Percentiles rank a stretch among this genome's conserved stretches.
phyloP scores from a whole-genome alignment of 2,113 vertebrate species.

The Scolopax mira region DNA sequence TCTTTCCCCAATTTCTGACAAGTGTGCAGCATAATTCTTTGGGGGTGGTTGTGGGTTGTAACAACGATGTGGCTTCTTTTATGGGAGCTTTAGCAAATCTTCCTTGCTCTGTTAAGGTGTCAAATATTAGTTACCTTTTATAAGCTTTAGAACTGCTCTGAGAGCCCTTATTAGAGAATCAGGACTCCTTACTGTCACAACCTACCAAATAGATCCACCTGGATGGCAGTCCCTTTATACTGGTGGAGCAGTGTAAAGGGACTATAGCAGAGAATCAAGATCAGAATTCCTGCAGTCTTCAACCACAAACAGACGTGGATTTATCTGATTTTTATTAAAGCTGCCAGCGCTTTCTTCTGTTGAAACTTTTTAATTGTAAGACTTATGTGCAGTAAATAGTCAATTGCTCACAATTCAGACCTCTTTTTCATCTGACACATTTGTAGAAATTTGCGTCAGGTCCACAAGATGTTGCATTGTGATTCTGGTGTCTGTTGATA shows the following conservation, averaged over 20 bases:
- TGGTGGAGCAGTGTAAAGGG: neutral
- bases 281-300: neutral
- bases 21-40: neutral
- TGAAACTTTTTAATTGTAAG: neutral
- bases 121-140: neutral
- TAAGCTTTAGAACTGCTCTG: neutral
- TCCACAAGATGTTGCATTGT: neutral
- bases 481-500: neutral
- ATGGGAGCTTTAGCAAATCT: neutral
- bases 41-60: neutral
- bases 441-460: neutral
- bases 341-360: neutral
- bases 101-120: neutral
- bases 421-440: neutral
- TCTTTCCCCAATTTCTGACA: neutral
- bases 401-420: neutral
- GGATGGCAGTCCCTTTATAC: neutral
- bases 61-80: neutral
- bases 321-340: neutral
- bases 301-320: neutral
- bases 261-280: neutral
- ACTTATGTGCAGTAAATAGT: neutral
- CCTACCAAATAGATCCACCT: neutral
- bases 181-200: neutral
- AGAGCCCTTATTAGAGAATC: neutral